Evolutionary conservation across 2,797 vertebrate genomes (phyloP).

Genomic region (Chelmon rostratus): DNA sequence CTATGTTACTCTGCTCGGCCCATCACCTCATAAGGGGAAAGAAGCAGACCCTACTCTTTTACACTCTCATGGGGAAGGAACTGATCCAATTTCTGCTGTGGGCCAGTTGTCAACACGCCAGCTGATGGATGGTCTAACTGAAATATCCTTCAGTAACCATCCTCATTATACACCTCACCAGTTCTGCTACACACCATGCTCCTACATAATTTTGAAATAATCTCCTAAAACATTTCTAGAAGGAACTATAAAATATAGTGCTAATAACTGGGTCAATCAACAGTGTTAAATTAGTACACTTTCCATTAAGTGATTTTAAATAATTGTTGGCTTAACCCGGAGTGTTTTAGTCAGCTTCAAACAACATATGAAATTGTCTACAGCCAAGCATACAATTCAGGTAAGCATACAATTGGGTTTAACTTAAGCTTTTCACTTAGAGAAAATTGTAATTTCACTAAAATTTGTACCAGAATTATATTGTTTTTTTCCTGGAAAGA

Average conservation of each 20-base stretch:
- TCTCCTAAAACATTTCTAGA: no score
- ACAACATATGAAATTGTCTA: neutral
- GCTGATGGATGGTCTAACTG: conserved; percentile 30
- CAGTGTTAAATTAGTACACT: neutral
- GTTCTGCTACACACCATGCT: neutral
- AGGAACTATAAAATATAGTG: neutral
- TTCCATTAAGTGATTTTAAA: neutral
- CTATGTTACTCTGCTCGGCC: conserved; percentile 1
- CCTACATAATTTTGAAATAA: neutral
- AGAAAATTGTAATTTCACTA: neutral
- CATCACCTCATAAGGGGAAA: conserved; percentile 4
- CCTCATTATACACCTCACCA: conserved; percentile 6
- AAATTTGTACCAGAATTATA: neutral
- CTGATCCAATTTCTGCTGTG: conserved; percentile 46
- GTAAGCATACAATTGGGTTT: neutral
- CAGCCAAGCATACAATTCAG: neutral
- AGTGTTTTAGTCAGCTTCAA: neutral
- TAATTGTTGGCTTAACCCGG: neutral
- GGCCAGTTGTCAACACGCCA: conserved; percentile 27
- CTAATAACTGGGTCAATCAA: neutral
- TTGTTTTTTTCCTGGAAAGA: neutral
- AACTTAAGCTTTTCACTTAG: neutral
- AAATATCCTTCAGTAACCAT: conserved; percentile 5
- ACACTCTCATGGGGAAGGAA: conserved; percentile 4
- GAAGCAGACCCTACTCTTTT: neutral